Evolutionary conservation across 2,888 invertebrate species (phyloP).

Genomic region (Leptura quadrifasciata): DNA sequence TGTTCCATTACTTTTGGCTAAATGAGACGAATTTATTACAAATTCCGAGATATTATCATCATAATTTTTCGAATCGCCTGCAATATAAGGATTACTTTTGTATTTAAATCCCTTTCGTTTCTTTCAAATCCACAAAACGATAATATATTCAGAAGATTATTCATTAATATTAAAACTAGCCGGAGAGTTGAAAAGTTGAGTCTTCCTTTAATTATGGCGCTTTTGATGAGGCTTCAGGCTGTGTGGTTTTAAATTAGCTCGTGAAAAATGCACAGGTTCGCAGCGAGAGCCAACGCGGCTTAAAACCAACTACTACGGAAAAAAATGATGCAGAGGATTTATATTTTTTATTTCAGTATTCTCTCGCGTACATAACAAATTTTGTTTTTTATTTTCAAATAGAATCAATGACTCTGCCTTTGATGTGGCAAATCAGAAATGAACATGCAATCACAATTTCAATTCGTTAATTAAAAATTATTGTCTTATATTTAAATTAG

Average conservation of each 20-base stretch:
- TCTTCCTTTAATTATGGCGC: slow-evolving; percentile 58
- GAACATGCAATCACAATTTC: too few relatives aligned
- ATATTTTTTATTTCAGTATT: not conserved
- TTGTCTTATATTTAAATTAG: too few relatives aligned
- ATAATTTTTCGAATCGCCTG: slow-evolving; percentile 8
- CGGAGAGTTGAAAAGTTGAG: slow-evolving; percentile 43
- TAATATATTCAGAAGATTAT: slow-evolving; percentile 44
- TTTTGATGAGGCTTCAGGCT: slow-evolving; percentile 61
- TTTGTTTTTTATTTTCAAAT: not conserved
- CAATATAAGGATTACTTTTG: slow-evolving; percentile 21
- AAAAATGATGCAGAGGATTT: slow-evolving; percentile 26
- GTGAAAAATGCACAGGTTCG: slow-evolving; percentile 55
- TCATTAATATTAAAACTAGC: slow-evolving; percentile 45
- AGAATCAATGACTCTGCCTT: not conserved
- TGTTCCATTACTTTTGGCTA: too few relatives aligned
- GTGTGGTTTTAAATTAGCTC: slow-evolving; percentile 63
- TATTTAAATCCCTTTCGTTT: slow-evolving; percentile 20
- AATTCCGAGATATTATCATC: not conserved
- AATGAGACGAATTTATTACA: not conserved
- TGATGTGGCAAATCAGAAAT: too few relatives aligned
- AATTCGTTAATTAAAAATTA: too few relatives aligned
- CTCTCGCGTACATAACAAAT: not conserved
- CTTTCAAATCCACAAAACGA: slow-evolving; percentile 30
- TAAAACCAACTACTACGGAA: not conserved
- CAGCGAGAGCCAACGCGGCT: not conserved